These are phyloP conservation scores for Notamacropus eugenii DNA, from an alignment of 2,797 vertebrate genomes.

Conservation along the genomic window DNA sequence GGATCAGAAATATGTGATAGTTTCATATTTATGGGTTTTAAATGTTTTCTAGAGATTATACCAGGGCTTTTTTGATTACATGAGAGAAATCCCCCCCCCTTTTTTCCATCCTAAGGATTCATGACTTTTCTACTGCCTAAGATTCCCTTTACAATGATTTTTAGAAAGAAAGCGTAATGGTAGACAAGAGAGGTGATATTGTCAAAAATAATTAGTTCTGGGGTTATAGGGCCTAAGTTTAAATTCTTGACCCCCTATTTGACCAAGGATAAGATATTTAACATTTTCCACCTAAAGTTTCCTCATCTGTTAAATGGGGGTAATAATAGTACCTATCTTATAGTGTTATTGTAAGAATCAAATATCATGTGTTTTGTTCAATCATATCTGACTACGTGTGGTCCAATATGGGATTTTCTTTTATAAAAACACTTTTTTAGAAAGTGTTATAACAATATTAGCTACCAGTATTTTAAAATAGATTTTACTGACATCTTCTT, in stretches of 20 bases:
- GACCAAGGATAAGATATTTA: not conserved
- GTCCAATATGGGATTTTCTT: not conserved
- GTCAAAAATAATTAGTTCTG: not conserved
- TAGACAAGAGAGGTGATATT: not conserved
- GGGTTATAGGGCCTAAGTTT: not conserved
- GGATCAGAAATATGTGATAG: slow-evolving; percentile 50
- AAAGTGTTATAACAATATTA: not conserved
- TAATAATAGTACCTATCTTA: not conserved
- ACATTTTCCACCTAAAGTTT: not conserved
- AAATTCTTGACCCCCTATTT: not conserved
- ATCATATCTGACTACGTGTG: not conserved
- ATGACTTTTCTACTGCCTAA: not conserved
- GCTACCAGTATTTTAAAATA: not conserved
- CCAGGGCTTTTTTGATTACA: slow-evolving; percentile 9
- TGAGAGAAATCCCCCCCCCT: slow-evolving; percentile 31
- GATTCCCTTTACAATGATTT: not conserved
- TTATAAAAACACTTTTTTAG: no score
- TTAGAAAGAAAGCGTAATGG: not conserved
- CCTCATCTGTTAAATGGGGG: not conserved
- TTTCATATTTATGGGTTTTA: slow-evolving; percentile 55
- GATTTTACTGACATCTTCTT: not conserved
- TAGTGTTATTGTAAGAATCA: not conserved
- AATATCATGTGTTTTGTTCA: not conserved
- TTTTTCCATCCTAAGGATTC: not conserved
- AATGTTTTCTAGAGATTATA: slow-evolving; percentile 54